phyloP scores from a whole-genome alignment of 2,797 vertebrate species.

The Schizopygopsis malacanthus region DNA sequence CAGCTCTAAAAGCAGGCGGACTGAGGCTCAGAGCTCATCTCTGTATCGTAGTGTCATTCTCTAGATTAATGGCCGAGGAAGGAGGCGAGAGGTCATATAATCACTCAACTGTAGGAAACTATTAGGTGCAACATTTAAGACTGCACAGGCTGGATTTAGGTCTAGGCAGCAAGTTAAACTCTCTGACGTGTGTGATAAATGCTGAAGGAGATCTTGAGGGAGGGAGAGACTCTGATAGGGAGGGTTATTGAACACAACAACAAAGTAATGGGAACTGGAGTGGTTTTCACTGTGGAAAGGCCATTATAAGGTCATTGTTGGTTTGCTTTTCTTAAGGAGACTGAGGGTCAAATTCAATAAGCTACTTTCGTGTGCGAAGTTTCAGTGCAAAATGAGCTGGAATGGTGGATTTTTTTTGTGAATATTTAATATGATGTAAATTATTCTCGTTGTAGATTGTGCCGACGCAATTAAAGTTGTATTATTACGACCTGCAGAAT shows the following conservation, averaged over 20 bases:
- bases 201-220: constrained; percentile 44
- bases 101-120: constrained; percentile 50
- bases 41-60: constrained; percentile 19
- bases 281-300: constrained; percentile 29
- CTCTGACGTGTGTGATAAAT: constrained; percentile 58
- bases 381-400: not conserved
- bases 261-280: constrained; percentile 46
- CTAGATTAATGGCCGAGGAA: constrained; percentile 38
- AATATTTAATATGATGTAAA: not conserved
- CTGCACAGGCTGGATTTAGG: not conserved
- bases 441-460: not conserved
- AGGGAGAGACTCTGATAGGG: constrained; percentile 33
- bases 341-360: constrained; percentile 27
- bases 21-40: constrained; percentile 32
- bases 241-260: constrained; percentile 35
- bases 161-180: constrained; percentile 40
- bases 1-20: constrained; percentile 32
- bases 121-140: constrained; percentile 50
- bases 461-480: not conserved
- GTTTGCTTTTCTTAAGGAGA: constrained; percentile 6
- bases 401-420: not conserved
- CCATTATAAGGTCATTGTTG: constrained; percentile 36
- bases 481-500: too few relatives aligned
- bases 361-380: not conserved
- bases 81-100: constrained; percentile 50